A percentile compares a stretch with the other conserved stretches of the same genome.
Evolutionary conservation across 1,140 invertebrate genomes (phyloP).

Genomic region (Ceratitis capitata): DNA sequence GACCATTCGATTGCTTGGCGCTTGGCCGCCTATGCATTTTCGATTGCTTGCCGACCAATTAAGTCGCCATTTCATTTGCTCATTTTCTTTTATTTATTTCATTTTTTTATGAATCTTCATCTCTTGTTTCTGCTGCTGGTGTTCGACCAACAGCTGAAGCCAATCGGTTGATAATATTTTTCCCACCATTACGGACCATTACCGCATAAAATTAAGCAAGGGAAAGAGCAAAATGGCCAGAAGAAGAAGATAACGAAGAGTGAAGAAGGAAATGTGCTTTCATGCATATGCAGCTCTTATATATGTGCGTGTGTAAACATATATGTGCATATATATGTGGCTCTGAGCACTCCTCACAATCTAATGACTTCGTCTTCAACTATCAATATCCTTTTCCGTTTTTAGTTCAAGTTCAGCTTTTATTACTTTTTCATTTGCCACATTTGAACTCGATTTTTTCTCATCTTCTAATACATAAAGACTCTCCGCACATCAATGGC

Average conservation of each 20-base stretch:
- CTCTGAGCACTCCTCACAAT: not conserved
- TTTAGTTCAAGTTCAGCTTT: slow-evolving; percentile 43
- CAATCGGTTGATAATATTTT: slow-evolving; percentile 30
- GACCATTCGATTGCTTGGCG: not conserved
- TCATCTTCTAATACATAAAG: slow-evolving; percentile 20
- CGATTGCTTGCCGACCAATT: slow-evolving; percentile 36
- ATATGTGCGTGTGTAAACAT: not conserved
- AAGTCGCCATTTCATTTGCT: slow-evolving; percentile 2
- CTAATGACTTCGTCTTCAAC: slow-evolving; percentile 64
- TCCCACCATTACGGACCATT: slow-evolving; percentile 25
- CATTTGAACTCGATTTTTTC: not conserved
- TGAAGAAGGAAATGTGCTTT: not conserved
- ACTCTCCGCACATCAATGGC: not conserved
- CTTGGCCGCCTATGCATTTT: slow-evolving; percentile 19
- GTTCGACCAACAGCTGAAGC: not conserved
- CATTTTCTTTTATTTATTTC: slow-evolving; percentile 3
- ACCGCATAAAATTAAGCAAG: not conserved
- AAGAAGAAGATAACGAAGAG: not conserved
- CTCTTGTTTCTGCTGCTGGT: not conserved
- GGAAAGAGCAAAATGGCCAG: not conserved
- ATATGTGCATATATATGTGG: not conserved
- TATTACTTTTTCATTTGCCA: slow-evolving; percentile 48
- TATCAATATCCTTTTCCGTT: slow-evolving; percentile 63
- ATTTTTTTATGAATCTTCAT: not conserved
- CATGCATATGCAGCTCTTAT: not conserved